A percentile compares a stretch with the other conserved stretches of the same genome.
Conservation (phyloP, 2,797 vertebrate genomes). For the Neomorphus geoffroyi region DNA sequence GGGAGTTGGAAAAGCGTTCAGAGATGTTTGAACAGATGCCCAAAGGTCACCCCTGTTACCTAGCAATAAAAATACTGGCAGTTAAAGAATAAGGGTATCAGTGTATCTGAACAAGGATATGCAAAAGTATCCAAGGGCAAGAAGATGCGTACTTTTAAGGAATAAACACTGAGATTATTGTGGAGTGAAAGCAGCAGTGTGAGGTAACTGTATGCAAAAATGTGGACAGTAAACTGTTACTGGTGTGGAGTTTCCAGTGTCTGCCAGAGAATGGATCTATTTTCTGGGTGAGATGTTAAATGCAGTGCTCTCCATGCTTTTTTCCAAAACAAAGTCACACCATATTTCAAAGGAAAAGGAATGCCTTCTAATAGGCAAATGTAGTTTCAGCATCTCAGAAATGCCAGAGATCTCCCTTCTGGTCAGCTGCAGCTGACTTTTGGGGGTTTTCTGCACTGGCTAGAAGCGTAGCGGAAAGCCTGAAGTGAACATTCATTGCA, state of each 20-base stretch:
- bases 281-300: not conserved
- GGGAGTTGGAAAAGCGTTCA: not conserved
- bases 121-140: constrained; percentile 1
- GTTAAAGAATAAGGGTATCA: not conserved
- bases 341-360: not conserved
- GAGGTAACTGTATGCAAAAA: not conserved
- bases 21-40: constrained; percentile 27
- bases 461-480: not conserved
- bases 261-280: fast-evolving
- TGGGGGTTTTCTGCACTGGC: not conserved
- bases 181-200: not conserved
- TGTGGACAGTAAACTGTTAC: not conserved
- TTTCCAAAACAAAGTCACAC: not conserved
- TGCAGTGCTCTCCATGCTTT: not conserved
- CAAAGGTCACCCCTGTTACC: constrained; percentile 8
- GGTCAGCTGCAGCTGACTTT: not conserved
- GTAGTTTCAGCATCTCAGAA: not conserved
- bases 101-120: not conserved
- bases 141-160: constrained; percentile 1
- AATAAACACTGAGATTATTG: constrained; percentile 9
- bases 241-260: not conserved
- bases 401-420: not conserved
- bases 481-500: not conserved
- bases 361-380: not conserved
- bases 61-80: constrained; percentile 4